These are phyloP conservation scores for Leistus spinibarbis DNA, from an alignment of 2,888 invertebrate species.

Conservation along the genomic window DNA sequence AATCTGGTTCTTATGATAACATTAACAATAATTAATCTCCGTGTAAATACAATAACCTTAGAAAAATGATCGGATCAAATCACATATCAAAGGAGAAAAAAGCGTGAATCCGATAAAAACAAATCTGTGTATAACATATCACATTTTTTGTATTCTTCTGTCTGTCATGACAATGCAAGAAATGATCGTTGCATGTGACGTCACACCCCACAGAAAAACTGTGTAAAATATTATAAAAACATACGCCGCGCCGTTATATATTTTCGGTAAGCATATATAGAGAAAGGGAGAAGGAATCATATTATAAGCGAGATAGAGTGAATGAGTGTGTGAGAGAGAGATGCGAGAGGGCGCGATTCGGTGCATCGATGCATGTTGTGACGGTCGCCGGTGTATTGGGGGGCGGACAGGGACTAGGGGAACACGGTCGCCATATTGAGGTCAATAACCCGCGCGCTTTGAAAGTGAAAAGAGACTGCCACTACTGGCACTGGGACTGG, in stretches of 20 bases:
- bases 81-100: not conserved
- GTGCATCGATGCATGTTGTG: constrained; percentile 7
- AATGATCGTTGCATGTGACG: constrained; percentile 4
- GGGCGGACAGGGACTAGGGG: constrained; percentile 1
- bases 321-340: not conserved
- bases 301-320: not conserved
- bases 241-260: constrained; percentile 6
- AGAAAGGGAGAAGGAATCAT: not conserved
- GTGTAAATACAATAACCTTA: not conserved
- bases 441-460: constrained; percentile 32
- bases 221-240: constrained; percentile 1
- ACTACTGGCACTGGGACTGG: constrained; percentile 6
- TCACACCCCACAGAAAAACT: not conserved
- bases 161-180: constrained; percentile 1
- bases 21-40: not conserved
- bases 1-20: too few relatives aligned
- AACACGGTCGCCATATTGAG: constrained; percentile 23
- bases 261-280: not conserved
- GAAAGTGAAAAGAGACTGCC: constrained; percentile 34
- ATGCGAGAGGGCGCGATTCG: not conserved
- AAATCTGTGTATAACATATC: not conserved
- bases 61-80: not conserved
- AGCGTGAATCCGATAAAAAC: not conserved
- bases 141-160: not conserved
- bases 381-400: constrained; percentile 4